Base-by-base conservation (phyloP, 2,113 vertebrate species). In the Trinectes maculatus region DNA sequence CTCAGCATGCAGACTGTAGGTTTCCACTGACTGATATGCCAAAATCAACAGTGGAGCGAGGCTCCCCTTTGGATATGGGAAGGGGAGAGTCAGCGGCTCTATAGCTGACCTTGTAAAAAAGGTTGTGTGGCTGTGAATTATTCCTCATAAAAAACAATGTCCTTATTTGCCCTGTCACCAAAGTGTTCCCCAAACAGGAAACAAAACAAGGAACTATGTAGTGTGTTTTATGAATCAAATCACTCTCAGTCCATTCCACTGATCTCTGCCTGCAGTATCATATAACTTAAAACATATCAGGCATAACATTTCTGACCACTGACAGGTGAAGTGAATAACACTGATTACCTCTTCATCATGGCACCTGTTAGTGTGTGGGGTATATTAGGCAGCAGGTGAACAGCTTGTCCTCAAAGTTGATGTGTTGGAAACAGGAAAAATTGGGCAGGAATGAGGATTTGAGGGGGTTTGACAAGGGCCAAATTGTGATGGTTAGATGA, bases 11-110 rank as follows among this genome's bases (percentile, higher is more conserved):
- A 83, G 87, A 84, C 81, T 63, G 56, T 47, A 77, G 79, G 79
- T 88, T 89, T 83, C 83, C 83, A 84, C 57, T 43, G 40, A 29
- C 56, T 2, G 12, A 40, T 43, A 68, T 13, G 82, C 89, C 90
- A 91, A 86, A 59, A 82, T 62, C 71, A 87, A 85, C 80, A 84
- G 31, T 3, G 2, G 51, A 75, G 75, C 65, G 79, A 36, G 16
- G 26, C 64, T 85, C 77, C 33, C 33, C 51, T 78, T 69, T 80
- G 64, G 80, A 67, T 78, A 29, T 39, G 6, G 19, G 33, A 74
- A 31, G 42, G 67, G 34, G 34, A 65, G 29, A 59, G 29, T 51
- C 76, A 65, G 21, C 22, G 54, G 39, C 51, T 80, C 74, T 63
- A 63, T 49, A 48, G 67, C 63, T 84, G 80, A 79, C 58, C 36